Percentiles rank a stretch among this genome's conserved stretches.
These are phyloP conservation scores for Ennomos quercinarius DNA, from an alignment of 2,888 invertebrate genomes.

Conservation along the genomic window DNA sequence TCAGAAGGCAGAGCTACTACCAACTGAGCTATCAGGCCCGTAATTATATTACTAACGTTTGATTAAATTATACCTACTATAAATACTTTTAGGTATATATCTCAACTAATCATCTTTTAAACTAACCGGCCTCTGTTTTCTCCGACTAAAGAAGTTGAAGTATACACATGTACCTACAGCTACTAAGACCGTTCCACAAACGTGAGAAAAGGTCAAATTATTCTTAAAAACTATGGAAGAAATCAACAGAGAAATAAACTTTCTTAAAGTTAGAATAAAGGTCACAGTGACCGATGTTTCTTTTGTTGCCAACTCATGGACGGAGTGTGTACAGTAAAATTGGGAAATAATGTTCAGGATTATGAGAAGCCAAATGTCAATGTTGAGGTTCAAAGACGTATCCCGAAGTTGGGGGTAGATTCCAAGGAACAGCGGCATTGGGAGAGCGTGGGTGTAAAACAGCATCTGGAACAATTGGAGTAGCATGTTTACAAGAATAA, in stretches of 20 bases:
- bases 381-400: conserved; percentile 49
- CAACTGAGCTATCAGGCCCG: no score
- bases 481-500: neutral
- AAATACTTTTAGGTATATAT: no score
- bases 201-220: conserved; percentile 69
- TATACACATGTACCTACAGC: conserved; percentile 73
- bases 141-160: conserved; percentile 68
- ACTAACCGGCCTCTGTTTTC: conserved; percentile 64
- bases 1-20: no score
- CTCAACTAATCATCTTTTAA: conserved; percentile 49
- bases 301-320: conserved; percentile 71
- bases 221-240: conserved; percentile 77
- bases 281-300: conserved; percentile 75
- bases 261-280: conserved; percentile 74
- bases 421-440: conserved; percentile 68
- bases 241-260: conserved; percentile 71
- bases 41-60: no score
- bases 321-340: conserved; percentile 72
- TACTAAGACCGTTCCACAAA: conserved; percentile 68
- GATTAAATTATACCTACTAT: no score
- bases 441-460: conserved; percentile 73
- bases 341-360: conserved; percentile 66
- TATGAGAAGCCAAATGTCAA: conserved; percentile 63
- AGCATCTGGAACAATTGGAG: conserved; percentile 68
- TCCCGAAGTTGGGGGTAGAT: conserved; percentile 62